Conservation (phyloP, 1,140 invertebrate species). For the Drosophila watanabei region DNA sequence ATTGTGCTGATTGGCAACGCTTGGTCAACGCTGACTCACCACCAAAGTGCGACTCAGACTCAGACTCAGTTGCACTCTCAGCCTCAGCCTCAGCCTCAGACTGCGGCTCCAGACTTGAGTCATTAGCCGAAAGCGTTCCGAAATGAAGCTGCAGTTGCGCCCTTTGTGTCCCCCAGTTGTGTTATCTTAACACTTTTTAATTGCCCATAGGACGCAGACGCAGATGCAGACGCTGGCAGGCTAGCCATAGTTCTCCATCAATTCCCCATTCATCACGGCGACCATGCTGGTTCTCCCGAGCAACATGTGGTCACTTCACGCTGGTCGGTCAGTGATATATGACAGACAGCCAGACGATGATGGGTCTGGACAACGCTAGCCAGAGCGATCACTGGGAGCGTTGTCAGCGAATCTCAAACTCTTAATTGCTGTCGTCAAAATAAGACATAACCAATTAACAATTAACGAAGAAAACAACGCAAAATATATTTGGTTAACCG, state of each 20-base stretch:
- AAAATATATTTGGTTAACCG: conserved; percentile 14
- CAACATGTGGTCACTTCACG: conserved; percentile 40
- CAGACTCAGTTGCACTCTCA: not conserved
- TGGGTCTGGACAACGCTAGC: conserved; percentile 16
- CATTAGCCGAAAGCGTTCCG: conserved; percentile 60
- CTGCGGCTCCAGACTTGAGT: conserved; percentile 44
- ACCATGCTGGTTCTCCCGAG: conserved; percentile 35
- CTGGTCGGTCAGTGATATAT: conserved; percentile 38
- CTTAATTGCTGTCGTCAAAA: conserved; percentile 49
- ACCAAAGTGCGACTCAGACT: conserved; percentile 20
- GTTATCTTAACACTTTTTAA: conserved; percentile 75
- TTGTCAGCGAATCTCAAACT: conserved; percentile 44
- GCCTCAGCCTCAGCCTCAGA: not conserved
- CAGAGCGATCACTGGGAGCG: conserved; percentile 35
- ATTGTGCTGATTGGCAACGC: conserved; percentile 66
- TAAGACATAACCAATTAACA: conserved; percentile 43
- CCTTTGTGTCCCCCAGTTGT: conserved; percentile 33
- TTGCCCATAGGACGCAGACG: conserved; percentile 47
- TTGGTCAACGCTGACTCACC: conserved; percentile 54
- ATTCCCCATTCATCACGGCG: conserved; percentile 37
- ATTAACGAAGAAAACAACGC: conserved; percentile 15
- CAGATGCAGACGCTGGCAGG: conserved; percentile 21
- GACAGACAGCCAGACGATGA: conserved; percentile 45
- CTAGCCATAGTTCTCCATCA: conserved; percentile 27
- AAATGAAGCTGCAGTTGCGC: conserved; percentile 33